Evolutionary conservation across 2,797 vertebrate species (phyloP).

Genomic region (Pangasius macronema): DNA sequence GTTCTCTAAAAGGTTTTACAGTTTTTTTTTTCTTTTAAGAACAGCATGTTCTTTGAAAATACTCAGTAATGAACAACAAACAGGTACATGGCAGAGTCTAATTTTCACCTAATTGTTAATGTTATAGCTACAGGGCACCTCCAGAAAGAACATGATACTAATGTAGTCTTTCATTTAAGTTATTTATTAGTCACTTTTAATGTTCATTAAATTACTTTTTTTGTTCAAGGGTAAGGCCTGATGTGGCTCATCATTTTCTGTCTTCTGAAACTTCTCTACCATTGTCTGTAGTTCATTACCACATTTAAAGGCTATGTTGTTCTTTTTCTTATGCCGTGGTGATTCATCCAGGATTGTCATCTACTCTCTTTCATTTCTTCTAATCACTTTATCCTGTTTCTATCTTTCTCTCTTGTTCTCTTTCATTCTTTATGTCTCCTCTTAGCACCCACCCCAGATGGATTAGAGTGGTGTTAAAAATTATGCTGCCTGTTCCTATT

Average conservation of each 20-base stretch:
- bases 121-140: background rate
- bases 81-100: background rate
- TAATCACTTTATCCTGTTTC: background rate
- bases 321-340: background rate
- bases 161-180: background rate
- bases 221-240: background rate
- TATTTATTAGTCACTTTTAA: background rate
- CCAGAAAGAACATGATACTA: background rate
- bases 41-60: background rate
- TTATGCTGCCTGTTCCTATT: conserved; percentile 9
- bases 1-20: background rate
- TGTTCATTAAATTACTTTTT: background rate
- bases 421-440: conserved; percentile 1
- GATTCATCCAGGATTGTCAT: background rate
- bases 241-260: background rate
- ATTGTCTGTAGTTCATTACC: conserved; percentile 2
- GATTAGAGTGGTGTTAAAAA: conserved; percentile 10
- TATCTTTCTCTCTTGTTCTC: background rate
- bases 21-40: background rate
- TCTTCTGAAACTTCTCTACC: background rate
- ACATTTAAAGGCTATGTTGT: background rate
- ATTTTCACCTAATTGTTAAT: background rate
- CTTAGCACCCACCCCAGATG: background rate
- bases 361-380: background rate
- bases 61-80: background rate